Base-by-base conservation (phyloP, 92 coral and sea anemone genomes). In the Heliopora coerulea region DNA sequence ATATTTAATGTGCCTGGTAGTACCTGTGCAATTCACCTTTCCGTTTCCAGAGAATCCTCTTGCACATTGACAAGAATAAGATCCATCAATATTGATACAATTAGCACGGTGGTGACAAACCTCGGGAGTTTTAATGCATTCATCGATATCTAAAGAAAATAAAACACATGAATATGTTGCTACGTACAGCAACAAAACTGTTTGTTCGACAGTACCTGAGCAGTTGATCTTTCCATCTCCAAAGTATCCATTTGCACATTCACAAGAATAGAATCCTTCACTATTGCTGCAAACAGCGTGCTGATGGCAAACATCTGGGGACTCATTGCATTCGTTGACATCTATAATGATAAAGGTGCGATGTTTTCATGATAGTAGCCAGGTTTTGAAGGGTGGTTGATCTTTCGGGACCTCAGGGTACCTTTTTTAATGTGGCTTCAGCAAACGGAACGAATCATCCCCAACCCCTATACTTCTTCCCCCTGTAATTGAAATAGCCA, bases 201-300 rank as follows among this genome's bases (percentile, higher is more conserved):
- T 37, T 37, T 11, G 6, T 37, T 4, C 42, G 42, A 4, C 29
- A 1, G 19, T 64, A 64, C 72, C 72, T 39, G 72, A 0, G 25
- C 72, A 64, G 20, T 64, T 64, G 21, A 41, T 37, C 17, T 0
- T 64, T 29, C 67, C 41, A 61, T 32, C 67, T 15, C 67, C 67
- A 61, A 13, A 29, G 5, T 1, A 61, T 1, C 67, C 67, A 12
- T 32, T 27, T 31, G 37, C 5, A 29, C 67, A 61, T 29, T 61
- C n/a, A 61, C 67, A 61, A 23, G 67, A 30, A 61, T 61, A 61
- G 31, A 12, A 12, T 61, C 67, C 67, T 20, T 61, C 46, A 61
- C 40, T 61, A 12, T 61, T 61, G 18, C 12, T 27, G 24, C 67
- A 61, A 7, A 8, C 31, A 12, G 67, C 42, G 21, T 61, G 24